Evolutionary conservation across 2,113 vertebrate species (phyloP).

Genomic region (Pelobates fuscus): DNA sequence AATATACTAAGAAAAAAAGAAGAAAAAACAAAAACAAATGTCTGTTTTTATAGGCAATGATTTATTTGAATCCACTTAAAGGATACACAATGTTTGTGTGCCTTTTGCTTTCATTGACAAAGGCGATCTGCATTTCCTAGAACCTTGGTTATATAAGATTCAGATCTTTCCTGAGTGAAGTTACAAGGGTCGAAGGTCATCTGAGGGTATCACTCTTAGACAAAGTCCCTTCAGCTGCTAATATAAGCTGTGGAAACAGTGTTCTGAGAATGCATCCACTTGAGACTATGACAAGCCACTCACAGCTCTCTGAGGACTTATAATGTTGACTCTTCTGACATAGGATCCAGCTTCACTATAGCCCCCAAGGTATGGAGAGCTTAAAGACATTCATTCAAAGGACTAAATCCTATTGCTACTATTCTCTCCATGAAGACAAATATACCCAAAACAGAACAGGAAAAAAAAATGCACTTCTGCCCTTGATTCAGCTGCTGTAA

Average conservation of each 20-base stretch:
- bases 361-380: constrained; percentile 67
- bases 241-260: constrained; percentile 72
- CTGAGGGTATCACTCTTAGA: constrained; percentile 69
- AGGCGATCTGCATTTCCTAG: constrained; percentile 73
- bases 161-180: constrained; percentile 65
- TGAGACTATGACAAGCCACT: constrained; percentile 73
- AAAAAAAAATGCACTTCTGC: constrained; percentile 61
- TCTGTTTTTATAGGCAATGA: too few species aligned
- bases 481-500: constrained; percentile 56
- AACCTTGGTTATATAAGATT: constrained; percentile 60
- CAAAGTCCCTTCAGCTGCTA: constrained; percentile 73
- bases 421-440: constrained; percentile 68
- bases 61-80: too few species aligned
- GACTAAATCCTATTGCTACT: constrained; percentile 65
- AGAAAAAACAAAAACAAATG: too few species aligned
- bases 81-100: constrained; percentile 65
- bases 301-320: constrained; percentile 71
- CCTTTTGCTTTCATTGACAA: constrained; percentile 69
- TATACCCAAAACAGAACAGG: constrained; percentile 64
- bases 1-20: too few species aligned
- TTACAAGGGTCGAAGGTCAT: constrained; percentile 74
- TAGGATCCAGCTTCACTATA: constrained; percentile 70
- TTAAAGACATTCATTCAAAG: constrained; percentile 68
- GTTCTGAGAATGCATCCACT: constrained; percentile 76
- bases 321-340: constrained; percentile 75